phyloP scores from a whole-genome alignment of 2,797 vertebrate genomes.

The Coracias cyanogaster region DNA sequence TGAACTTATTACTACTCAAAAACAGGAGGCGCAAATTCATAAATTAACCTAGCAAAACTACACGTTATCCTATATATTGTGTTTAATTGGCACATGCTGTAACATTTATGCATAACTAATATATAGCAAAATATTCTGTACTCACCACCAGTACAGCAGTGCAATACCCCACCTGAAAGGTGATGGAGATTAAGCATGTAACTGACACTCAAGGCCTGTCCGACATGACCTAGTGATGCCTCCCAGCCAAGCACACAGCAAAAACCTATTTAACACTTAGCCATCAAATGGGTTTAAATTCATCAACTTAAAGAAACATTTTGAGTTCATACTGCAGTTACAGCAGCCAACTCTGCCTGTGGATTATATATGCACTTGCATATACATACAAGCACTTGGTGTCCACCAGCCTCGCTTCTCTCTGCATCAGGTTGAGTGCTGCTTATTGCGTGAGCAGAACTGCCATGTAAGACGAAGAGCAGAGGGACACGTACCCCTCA shows the following conservation, averaged over 20 bases:
- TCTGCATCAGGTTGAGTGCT: neutral
- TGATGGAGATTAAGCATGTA: neutral
- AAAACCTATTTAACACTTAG: neutral
- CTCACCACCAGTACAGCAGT: neutral
- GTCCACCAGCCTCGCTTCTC: neutral
- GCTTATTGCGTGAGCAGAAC: neutral
- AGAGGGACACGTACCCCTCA: neutral
- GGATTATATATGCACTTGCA: neutral
- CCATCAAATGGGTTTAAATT: neutral
- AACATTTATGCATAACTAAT: neutral
- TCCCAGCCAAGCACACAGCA: neutral
- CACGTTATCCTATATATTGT: neutral
- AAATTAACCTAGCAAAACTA: neutral
- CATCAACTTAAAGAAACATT: neutral
- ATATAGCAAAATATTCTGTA: neutral
- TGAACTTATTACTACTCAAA: neutral
- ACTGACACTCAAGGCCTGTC: neutral
- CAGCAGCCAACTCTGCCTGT: neutral
- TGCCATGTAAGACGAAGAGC: fast-evolving
- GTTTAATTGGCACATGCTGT: neutral
- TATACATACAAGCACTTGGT: too few species aligned
- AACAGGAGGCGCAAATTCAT: neutral
- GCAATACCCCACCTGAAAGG: neutral
- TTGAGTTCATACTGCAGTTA: neutral
- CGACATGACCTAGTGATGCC: neutral